Base-by-base conservation (phyloP, 2,888 invertebrate species). In the Therioaphis trifolii region DNA sequence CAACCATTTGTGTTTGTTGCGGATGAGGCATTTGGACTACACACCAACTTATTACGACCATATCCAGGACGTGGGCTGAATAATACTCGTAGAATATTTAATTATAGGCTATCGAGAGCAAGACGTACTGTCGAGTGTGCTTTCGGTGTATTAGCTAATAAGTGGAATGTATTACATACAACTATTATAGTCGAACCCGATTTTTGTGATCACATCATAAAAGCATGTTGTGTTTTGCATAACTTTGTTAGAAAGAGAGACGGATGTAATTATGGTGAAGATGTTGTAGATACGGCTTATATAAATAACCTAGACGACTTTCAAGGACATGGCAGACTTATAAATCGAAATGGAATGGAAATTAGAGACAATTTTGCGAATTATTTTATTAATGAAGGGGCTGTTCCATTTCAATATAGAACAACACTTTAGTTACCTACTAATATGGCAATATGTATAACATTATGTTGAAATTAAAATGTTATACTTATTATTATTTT, bases 1-100 rank as follows among this genome's bases (percentile, higher is more conserved):
- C 29, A 63, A 63, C 35, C 63, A 29, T 63, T 63, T 63, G 63
- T 63, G 29, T 63, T 63, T 35, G 63, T 63, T 29, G 14, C 63
- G 2, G 29, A 63, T 29, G 63, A 63, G 35, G 63, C 63, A 35
- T 63, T 63, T 29, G 63, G 63, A 14, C 14, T 63, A 29, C 63
- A 35, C 63, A 63, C 63, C 0, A 63, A 63, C 7, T 27, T 63
- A 63, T 63, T 29, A 27, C 43, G 43, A 43, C 43, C 43, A 43
- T 55, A 1, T 21, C 7, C n/a, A n/a, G n/a, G n/a, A n/a, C n/a
- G n/a, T n/a, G n/a, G n/a, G n/a, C n/a, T n/a, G n/a, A n/a, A n/a
- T n/a, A n/a, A n/a, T n/a, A n/a, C n/a, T n/a, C n/a, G n/a, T n/a
- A 55, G 55, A 21, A 55, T 55, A 63, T 63, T 55, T n/a, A 55